Evolutionary conservation across 2,797 vertebrate species (phyloP).

Genomic region (Mormyrops boulengeri): DNA sequence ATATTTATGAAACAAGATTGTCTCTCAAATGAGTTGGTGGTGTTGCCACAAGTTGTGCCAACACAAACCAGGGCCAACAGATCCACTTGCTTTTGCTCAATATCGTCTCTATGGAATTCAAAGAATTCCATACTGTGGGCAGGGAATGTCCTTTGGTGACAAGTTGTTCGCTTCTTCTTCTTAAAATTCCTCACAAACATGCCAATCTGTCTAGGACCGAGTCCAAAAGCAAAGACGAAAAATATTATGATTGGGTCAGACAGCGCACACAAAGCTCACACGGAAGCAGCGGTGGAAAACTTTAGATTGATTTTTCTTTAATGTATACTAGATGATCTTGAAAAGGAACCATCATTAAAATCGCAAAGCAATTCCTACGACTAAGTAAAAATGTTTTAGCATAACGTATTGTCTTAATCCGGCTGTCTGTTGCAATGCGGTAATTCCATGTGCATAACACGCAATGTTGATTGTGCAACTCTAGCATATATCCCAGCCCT

Average conservation of each 20-base stretch:
- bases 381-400: not conserved
- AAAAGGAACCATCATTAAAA: not conserved
- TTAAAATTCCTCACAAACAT: not conserved
- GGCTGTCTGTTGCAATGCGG: not conserved
- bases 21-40: not conserved
- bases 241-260: too few species aligned
- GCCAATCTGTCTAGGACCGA: not conserved
- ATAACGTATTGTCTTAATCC: not conserved
- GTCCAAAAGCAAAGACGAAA: too few species aligned
- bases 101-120: not conserved
- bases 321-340: not conserved
- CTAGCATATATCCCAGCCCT: not conserved
- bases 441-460: not conserved
- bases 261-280: not conserved
- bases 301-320: not conserved
- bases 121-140: not conserved
- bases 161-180: not conserved
- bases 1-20: not conserved
- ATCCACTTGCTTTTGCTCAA: not conserved
- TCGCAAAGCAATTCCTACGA: not conserved
- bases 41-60: not conserved
- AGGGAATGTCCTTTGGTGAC: not conserved
- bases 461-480: not conserved
- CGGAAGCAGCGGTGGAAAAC: not conserved
- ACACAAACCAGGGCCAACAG: not conserved